Evolutionary conservation across 2,888 invertebrate genomes (phyloP), one percentile per base, ranked within the genome.

Genomic region (Cordilura impudica): DNA sequence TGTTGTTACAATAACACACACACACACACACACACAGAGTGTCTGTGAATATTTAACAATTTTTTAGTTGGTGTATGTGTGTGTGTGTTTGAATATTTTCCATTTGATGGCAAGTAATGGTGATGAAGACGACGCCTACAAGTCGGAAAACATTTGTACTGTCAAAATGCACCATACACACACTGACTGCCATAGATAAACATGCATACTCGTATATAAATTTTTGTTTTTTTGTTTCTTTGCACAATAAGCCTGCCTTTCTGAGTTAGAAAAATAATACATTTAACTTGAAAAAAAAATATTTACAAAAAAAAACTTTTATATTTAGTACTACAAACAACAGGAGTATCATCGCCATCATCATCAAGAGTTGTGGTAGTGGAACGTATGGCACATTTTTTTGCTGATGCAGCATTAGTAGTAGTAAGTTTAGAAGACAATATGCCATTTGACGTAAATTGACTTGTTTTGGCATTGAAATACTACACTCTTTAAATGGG

Each of bases 81-180:
- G 43, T 45, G 49, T 35, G 67, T 63, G 21, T 67, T 54, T 43
- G 12, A 60, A 1, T 12, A 29, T 21, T 21, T 35, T 69, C 56
- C 45, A 69, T 75, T 72, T 81, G 69, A 76, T 77, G 75, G 78
- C 53, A 76, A 76, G 74, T 74, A 74, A 73, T 78, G 70, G 76
- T 67, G 73, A 67, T 75, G 77, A 71, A 71, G 72, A 56, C 54
- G 81, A 79, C 78, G 74, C 75, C 72, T 72, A 78, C 81, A 78
- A 71, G 82, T 79, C 74, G 78, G 71, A 80, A 72, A 67, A 80
- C 66, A 77, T 66, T 78, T 83, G 78, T 80, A 80, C 65, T 81
- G 81, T 78, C 74, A 79, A 76, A 76, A 58, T 76, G 61, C 76
- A 76, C 49, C 29, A 54, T 14, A 19, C 63, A 72, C 23, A 43